A percentile compares a stretch with the other conserved stretches of the same genome.
Evolutionary conservation across 2,888 invertebrate species (phyloP).

Genomic region (Cheilosia vernalis): DNA sequence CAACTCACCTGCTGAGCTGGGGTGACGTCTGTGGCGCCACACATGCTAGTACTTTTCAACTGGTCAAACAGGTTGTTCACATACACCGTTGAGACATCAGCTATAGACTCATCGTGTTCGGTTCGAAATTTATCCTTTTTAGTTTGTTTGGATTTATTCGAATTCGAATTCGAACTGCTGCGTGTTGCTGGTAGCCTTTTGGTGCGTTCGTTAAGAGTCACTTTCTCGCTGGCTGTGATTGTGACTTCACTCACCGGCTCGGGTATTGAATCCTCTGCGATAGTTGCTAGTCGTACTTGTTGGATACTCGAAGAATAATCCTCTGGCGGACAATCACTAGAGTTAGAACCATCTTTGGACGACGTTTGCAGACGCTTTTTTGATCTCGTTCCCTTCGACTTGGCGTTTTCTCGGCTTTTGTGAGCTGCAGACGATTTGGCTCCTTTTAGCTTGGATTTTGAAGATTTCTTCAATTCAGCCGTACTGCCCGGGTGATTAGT

Average conservation of each 20-base stretch:
- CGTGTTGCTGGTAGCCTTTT: slow-evolving; percentile 5
- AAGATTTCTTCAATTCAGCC: not conserved
- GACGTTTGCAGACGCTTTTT: not conserved
- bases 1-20: not conserved
- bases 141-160: not conserved
- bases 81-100: slow-evolving; percentile 47
- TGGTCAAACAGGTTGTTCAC: slow-evolving; percentile 59
- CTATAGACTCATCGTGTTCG: slow-evolving; percentile 54
- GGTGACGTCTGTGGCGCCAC: not conserved
- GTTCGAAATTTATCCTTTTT: slow-evolving; percentile 22
- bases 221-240: slow-evolving; percentile 9
- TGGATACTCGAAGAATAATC: slow-evolving; percentile 16
- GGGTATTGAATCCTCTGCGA: slow-evolving; percentile 29
- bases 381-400: not conserved
- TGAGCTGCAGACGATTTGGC: not conserved
- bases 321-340: not conserved
- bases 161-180: not conserved
- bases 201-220: no score
- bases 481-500: not conserved
- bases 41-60: slow-evolving; percentile 45
- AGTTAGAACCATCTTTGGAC: not conserved
- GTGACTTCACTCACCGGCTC: not conserved
- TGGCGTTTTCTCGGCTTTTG: not conserved
- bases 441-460: not conserved
- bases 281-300: slow-evolving; percentile 19